Base-by-base conservation (phyloP, 2,113 vertebrate genomes). In the Accipiter virgatus region DNA sequence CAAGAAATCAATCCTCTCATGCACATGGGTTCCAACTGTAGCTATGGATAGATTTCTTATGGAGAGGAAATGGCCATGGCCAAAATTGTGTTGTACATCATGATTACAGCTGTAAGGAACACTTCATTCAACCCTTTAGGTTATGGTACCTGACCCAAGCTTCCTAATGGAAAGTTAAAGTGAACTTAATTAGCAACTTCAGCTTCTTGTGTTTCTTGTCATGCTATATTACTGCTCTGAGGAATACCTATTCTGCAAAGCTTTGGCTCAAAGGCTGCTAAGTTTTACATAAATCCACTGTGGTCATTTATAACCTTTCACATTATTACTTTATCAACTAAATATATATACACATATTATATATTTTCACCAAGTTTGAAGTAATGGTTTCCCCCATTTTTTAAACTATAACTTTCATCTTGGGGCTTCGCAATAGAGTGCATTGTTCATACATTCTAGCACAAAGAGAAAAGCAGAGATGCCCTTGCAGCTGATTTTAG, bases 1-100 rank as follows among this genome's bases (percentile, higher is more conserved):
- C 95, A 96, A 95, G 94, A 95, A 97, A 96, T 96, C 95, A 95
- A 96, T 97, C 97, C 88, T 91, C 21, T 3, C 31, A 5, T 31
- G 74, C 78, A 55, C 87, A 52, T 17, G 90, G 77, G 50, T 56
- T 96, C 90, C 90, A 95, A 87, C 90, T 77, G 90, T 50, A 92
- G 70, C 82, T 75, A 7, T 19, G 86, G 93, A 94, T 91, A 75
- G 68, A 93, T 74, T 90, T 92, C 80, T 93, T 94, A 81, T 70
- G 85, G 85, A 26, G 38, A 91, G 94, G 91, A 97, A 97, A 96
- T 27, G 87, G 71, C 50, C 62, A 8, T 2, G 22, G 89, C 86
- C 83, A 95, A 88, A 93, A 47, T 26, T 75, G 72, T 90, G 90
- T 71, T 96, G 86, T 77, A 93, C 91, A 81, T 88, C 31, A n/a